These are phyloP conservation scores for Typhlomys cinereus DNA, from an alignment of 2,113 vertebrate genomes.

Conservation along the genomic window DNA sequence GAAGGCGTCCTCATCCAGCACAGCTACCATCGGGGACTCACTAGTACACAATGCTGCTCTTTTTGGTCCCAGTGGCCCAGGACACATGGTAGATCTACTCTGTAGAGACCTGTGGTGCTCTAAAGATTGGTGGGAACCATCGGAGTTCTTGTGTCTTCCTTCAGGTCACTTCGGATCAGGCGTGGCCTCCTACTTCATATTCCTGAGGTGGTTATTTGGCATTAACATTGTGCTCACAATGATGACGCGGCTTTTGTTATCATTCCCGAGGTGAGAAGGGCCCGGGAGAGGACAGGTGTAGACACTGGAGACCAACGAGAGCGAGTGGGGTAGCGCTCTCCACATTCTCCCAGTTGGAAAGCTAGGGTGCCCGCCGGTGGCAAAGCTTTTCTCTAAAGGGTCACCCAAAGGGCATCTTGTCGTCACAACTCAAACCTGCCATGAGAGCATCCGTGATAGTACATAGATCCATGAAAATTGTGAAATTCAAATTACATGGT, in stretches of 20 bases:
- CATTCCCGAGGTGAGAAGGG: constrained; percentile 94
- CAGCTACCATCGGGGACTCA: background rate
- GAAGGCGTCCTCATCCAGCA: background rate
- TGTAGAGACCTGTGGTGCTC: accelerated
- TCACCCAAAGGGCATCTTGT: accelerated
- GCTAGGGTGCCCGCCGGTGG: accelerated
- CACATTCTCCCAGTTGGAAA: accelerated
- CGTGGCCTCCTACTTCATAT: constrained; percentile 99
- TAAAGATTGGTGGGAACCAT: accelerated
- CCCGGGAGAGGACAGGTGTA: accelerated
- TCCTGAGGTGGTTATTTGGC: constrained; percentile 97
- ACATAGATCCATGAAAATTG: too few species aligned
- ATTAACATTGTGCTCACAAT: constrained; percentile 96
- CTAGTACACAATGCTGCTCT: background rate
- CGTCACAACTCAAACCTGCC: accelerated
- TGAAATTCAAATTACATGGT: background rate
- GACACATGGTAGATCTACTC: accelerated
- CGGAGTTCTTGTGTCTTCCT: constrained; percentile 33
- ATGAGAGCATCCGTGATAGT: accelerated
- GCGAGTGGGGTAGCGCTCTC: accelerated
- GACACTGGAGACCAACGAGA: background rate
- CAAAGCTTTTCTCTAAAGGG: background rate
- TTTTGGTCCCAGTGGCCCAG: background rate
- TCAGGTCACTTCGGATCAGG: constrained; percentile 98
- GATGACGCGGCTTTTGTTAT: constrained; percentile 98